phyloP scores from a whole-genome alignment of 2,797 vertebrate genomes.

The Cossypha niveicapilla region DNA sequence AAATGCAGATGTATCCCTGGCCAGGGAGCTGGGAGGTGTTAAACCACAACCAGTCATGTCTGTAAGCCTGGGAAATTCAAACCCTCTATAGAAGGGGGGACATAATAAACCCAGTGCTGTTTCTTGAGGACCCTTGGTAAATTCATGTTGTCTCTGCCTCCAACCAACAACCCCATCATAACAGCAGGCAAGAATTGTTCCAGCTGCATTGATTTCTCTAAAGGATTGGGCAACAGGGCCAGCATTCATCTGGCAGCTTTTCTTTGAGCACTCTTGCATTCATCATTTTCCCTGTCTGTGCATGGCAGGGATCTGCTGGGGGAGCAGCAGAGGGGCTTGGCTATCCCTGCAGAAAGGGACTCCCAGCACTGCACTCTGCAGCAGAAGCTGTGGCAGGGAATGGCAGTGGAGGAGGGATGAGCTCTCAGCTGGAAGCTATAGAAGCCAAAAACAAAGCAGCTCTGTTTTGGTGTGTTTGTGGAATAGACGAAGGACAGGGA shows the following conservation, averaged over 20 bases:
- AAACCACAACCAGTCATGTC: too few species aligned
- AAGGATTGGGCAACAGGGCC: background rate
- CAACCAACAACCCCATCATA: too few species aligned
- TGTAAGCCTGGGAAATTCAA: too few species aligned
- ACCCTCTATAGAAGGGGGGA: too few species aligned
- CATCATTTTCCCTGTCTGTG: background rate
- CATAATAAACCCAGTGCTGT: too few species aligned
- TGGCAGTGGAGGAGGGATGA: background rate
- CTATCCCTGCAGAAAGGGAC: fast-evolving
- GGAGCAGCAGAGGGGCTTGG: background rate
- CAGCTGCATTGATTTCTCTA: background rate
- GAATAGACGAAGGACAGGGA: background rate
- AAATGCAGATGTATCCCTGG: too few species aligned
- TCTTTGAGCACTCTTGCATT: background rate
- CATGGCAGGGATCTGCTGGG: background rate
- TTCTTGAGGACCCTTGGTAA: too few species aligned
- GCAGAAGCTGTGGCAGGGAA: background rate
- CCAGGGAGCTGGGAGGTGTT: too few species aligned
- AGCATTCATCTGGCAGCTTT: background rate
- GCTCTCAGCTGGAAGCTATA: background rate
- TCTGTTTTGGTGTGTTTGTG: background rate
- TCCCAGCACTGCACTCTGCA: background rate
- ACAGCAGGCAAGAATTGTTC: background rate
- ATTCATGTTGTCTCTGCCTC: too few species aligned
- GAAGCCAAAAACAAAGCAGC: background rate